Base-by-base conservation (phyloP, 2,888 invertebrate genomes). In the Maniola hyperantus region DNA sequence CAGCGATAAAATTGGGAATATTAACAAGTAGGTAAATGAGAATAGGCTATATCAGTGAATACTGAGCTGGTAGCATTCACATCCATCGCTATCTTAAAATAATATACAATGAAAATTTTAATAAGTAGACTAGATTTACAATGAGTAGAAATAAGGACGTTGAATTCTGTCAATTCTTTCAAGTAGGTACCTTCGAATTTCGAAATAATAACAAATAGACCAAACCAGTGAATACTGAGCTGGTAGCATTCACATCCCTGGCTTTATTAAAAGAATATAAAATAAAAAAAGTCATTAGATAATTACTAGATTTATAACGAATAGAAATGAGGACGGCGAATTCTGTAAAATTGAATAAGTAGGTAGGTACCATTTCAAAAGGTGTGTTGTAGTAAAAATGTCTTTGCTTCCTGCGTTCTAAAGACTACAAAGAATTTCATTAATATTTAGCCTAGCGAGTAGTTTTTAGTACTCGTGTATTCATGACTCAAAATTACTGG, bases 61-160 rank as follows among this genome's bases (percentile, higher is more conserved):
- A 58, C 39, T 51, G 50, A 65, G 58, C 85, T 84, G 83, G 84
- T 20, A 78, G 83, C 85, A 82, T 76, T 73, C 80, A 77, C 74
- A 69, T 64, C 54, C 26, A 53, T 55, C 26, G 18, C 48, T 64
- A 18, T 63, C 50, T 6, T 53, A 36, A 51, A 57, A 53, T 44
- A 11, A 34, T 18, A 55, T 42, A 59, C 15, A n/a, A 6, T 42
- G 20, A 48, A 48, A 48, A 46, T 6, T 6, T 46, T 26, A 26
- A 26, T 26, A 26, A 26, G 26, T 26, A 26, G 26, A 26, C 26
- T 44, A 15, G 20, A 46, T 66, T 36, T 51, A 11, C 51, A 34
- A 61, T 58, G 57, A 68, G 48, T 26, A 11, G 59, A 58, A 64
- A 59, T 54, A 55, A 68, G 68, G 66, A 71, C 66, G 66, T 58